phyloP scores from a whole-genome alignment of 2,888 invertebrate genomes.

The Platycheirus albimanus region DNA sequence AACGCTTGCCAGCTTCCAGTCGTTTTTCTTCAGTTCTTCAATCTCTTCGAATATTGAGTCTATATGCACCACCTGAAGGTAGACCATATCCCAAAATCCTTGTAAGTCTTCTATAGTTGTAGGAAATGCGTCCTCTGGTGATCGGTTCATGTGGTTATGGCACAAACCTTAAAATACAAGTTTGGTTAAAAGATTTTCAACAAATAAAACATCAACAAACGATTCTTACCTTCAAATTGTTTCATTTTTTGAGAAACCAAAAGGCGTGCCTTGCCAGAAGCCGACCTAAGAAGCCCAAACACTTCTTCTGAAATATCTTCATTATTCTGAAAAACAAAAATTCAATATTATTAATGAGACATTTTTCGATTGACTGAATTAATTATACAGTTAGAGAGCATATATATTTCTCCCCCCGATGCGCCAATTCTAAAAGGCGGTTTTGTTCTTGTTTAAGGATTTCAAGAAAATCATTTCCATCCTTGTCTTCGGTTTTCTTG shows the following conservation, averaged over 20 bases:
- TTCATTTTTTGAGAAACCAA: conserved; percentile 96
- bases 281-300: conserved; percentile 92
- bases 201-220: no score
- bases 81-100: conserved; percentile 99
- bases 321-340: conserved; percentile 77
- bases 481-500: conserved; percentile 77
- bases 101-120: conserved; percentile 95
- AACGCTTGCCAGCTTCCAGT: conserved; percentile 86
- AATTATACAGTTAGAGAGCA: conserved; percentile 83
- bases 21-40: conserved; percentile 85
- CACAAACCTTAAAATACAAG: conserved; percentile 84
- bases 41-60: conserved; percentile 90
- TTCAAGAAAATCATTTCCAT: conserved; percentile 91
- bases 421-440: conserved; percentile 87
- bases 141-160: conserved; percentile 87
- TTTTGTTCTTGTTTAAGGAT: conserved; percentile 89
- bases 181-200: neutral
- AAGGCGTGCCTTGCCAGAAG: conserved; percentile 95
- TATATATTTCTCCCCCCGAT: conserved; percentile 88
- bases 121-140: conserved; percentile 91
- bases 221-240: conserved; percentile 91
- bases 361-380: no score
- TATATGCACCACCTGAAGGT: conserved; percentile 94
- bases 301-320: conserved; percentile 89
- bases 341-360: no score